Evolutionary conservation across 92 coral and sea anemone species (phyloP).

Genomic region (Muricea muricata): DNA sequence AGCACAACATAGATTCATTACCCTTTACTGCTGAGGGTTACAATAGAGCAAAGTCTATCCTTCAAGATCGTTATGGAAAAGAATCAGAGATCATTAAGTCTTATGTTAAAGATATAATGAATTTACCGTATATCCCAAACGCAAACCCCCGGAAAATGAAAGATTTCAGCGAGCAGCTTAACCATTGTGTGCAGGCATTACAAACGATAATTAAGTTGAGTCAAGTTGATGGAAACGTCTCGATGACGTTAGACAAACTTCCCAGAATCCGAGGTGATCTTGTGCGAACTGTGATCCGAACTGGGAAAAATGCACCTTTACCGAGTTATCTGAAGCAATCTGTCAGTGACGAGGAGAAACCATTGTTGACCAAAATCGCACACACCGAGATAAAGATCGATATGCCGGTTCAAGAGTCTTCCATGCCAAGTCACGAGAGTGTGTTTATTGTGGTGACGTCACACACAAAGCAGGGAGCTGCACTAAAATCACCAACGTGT

Average conservation of each 20-base stretch:
- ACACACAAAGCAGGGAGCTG: background rate
- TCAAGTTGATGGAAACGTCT: conserved; percentile 51
- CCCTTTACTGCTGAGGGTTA: conserved; percentile 49
- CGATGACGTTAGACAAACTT: conserved; percentile 42
- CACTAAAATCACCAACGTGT: background rate
- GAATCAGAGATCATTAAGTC: conserved; percentile 44
- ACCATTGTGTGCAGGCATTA: background rate
- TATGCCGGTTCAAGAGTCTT: background rate
- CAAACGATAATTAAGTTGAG: background rate
- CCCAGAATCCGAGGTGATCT: conserved; percentile 53
- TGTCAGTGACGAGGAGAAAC: background rate
- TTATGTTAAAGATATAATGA: conserved; percentile 53
- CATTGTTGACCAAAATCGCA: background rate
- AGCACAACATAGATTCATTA: conserved; percentile 18
- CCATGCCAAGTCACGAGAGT: background rate
- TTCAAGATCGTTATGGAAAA: conserved; percentile 38
- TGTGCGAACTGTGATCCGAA: conserved; percentile 34
- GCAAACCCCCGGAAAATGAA: conserved; percentile 24
- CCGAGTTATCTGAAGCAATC: background rate
- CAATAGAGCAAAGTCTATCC: conserved; percentile 37
- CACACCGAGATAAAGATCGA: background rate
- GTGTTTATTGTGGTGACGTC: conserved; percentile 1
- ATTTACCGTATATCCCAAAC: conserved; percentile 39
- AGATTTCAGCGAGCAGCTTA: conserved; percentile 7
- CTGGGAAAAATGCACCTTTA: conserved; percentile 40